Base-by-base conservation (phyloP, 2,888 invertebrate species). In the Podabrus alpinus region DNA sequence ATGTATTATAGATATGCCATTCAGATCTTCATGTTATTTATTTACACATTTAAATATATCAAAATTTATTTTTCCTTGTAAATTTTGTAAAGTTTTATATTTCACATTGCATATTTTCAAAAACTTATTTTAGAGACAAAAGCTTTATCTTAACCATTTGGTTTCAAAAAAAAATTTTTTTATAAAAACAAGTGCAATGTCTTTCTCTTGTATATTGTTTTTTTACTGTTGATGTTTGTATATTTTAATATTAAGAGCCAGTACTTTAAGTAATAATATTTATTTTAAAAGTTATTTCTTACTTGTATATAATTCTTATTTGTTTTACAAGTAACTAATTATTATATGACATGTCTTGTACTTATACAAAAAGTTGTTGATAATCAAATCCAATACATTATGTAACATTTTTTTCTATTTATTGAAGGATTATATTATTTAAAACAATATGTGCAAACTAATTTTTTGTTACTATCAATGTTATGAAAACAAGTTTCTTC, bases 231-330 rank as follows among this genome's bases (percentile, higher is more conserved):
- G 86, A 86, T 85, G 86, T 87, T 87, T 87, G 85, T 86, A 87
- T 87, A 86, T 87, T 86, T 86, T 86, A 86, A 86, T 86, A 82
- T 76, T 87, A 86, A 86, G 87, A 86, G 87, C 87, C 87, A 87
- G 87, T 87, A 87, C 85, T 85, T 85, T 87, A 86, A 86, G 86
- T 86, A 82, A 86, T 85, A 84, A 85, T 85, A 86, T 86, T 86
- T 85, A 85, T 86, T 86, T 84, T 83, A 81, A 81, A 64, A 81
- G 80, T 83, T 83, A 84, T 83, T 84, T 82, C 80, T 69, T 83
- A 82, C 81, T 83, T 86, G 85, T 86, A 86, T 84, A 86, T 84
- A 83, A 59, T 17, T 17, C 68, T 67, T 59, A 68, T 17, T 59
- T 68, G 68, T 25, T 68, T 45, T 45, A 45, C 45, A 45, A 64